A percentile compares a stretch with the other conserved stretches of the same genome.
Conservation (phyloP, 2,888 invertebrate genomes). For the Melieria picta region DNA sequence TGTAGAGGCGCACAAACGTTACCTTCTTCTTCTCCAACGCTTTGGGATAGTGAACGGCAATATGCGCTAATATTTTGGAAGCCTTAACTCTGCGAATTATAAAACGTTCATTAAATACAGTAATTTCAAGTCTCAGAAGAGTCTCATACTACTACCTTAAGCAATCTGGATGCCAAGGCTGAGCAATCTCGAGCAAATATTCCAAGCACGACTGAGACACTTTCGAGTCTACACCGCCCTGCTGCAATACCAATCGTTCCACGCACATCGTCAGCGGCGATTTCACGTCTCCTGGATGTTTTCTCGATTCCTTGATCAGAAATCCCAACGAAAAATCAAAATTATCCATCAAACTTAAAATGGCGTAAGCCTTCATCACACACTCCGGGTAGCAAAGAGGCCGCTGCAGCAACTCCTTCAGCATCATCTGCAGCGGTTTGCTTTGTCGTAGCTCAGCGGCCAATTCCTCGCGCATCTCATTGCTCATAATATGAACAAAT, state of each 20-base stretch:
- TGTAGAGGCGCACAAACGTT: slow-evolving; percentile 51
- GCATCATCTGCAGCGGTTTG: slow-evolving; percentile 39
- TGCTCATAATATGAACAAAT: slow-evolving; percentile 47
- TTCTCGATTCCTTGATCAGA: slow-evolving; percentile 45
- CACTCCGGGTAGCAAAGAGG: slow-evolving; percentile 50
- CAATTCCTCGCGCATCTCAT: slow-evolving; percentile 40
- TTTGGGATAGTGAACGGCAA: slow-evolving; percentile 46
- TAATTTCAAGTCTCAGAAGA: background rate
- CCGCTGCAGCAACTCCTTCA: slow-evolving; percentile 41
- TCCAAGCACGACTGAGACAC: slow-evolving; percentile 49
- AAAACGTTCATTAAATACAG: background rate
- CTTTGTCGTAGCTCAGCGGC: slow-evolving; percentile 39
- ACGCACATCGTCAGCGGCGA: slow-evolving; percentile 55
- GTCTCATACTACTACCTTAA: slow-evolving; percentile 48
- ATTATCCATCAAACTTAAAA: slow-evolving; percentile 49
- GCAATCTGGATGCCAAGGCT: slow-evolving; percentile 51
- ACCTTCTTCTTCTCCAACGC: slow-evolving; percentile 47
- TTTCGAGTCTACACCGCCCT: slow-evolving; percentile 41
- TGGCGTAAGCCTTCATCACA: slow-evolving; percentile 50
- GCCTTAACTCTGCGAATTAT: slow-evolving; percentile 49
- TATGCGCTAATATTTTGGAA: slow-evolving; percentile 49
- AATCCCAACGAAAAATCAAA: slow-evolving; percentile 48
- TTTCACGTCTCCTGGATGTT: slow-evolving; percentile 50
- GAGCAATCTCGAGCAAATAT: slow-evolving; percentile 50
- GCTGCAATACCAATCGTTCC: slow-evolving; percentile 47